Evolutionary conservation across 2,113 vertebrate species (phyloP).

Genomic region (Synchiropus splendidus): DNA sequence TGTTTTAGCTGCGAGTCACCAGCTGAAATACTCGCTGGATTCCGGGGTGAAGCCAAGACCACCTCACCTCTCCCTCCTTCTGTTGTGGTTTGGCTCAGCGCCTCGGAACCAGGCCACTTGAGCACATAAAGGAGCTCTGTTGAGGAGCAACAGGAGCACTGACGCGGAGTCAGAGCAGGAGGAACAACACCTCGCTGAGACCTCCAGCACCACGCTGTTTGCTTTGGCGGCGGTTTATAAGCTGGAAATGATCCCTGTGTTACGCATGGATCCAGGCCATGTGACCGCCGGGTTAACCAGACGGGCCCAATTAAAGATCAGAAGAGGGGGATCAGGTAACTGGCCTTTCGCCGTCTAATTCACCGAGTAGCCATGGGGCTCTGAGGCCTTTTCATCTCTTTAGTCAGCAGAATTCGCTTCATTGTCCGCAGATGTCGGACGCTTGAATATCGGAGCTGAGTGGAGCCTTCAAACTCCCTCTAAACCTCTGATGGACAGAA

Average conservation of each 20-base stretch:
- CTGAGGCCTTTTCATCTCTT: too few species aligned
- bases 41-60: too few species aligned
- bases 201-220: slow-evolving; percentile 31
- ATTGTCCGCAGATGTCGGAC: too few species aligned
- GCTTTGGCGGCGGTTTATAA: slow-evolving; percentile 30
- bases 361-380: too few species aligned
- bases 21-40: too few species aligned
- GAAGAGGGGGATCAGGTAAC: slow-evolving; percentile 22
- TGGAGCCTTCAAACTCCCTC: too few species aligned
- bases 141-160: slow-evolving; percentile 18
- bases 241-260: slow-evolving; percentile 11
- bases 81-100: slow-evolving; percentile 29
- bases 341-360: too few species aligned
- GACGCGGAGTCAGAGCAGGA: slow-evolving; percentile 11
- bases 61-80: too few species aligned
- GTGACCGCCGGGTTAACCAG: slow-evolving; percentile 13
- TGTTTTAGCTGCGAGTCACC: too few species aligned
- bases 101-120: slow-evolving; percentile 22
- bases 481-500: too few species aligned
- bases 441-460: too few species aligned
- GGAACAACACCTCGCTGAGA: slow-evolving; percentile 24
- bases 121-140: slow-evolving; percentile 37
- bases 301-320: slow-evolving; percentile 19
- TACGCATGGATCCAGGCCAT: slow-evolving; percentile 16
- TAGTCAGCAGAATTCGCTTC: too few species aligned